These are phyloP conservation scores for Patiria miniata DNA, from an alignment of 35 echinoderm and acorn worm species.

Conservation along the genomic window DNA sequence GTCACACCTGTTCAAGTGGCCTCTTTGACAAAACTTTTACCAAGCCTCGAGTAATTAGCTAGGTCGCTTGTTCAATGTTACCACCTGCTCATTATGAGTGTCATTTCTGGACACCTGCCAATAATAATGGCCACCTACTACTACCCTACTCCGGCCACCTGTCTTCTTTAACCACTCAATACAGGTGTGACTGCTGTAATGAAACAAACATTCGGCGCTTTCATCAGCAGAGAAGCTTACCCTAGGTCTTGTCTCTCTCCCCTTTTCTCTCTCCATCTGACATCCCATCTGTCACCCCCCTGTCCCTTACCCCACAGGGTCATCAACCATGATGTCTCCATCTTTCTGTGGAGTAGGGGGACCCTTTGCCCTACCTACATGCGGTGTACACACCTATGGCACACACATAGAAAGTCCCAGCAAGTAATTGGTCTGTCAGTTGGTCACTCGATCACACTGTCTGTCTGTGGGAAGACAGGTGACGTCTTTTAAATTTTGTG, in stretches of 20 bases:
- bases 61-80: too few relatives aligned
- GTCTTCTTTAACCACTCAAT: too few relatives aligned
- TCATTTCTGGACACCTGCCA: too few relatives aligned
- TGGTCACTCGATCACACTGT: background rate
- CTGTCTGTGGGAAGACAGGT: background rate
- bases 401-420: conserved; percentile 88
- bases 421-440: conserved; percentile 54
- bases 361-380: conserved; percentile 89
- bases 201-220: too few relatives aligned
- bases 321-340: conserved; percentile 93
- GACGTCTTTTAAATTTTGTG: too few relatives aligned
- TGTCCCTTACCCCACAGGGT: conserved; percentile 60
- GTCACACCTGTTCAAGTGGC: too few relatives aligned
- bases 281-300: conserved; percentile 5
- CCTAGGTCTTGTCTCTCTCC: conserved; percentile 13
- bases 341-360: conserved; percentile 96
- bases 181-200: too few relatives aligned
- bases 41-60: too few relatives aligned
- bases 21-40: too few relatives aligned
- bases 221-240: background rate
- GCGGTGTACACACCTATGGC: conserved; percentile 77
- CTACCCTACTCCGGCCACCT: too few relatives aligned
- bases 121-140: too few relatives aligned
- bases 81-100: too few relatives aligned
- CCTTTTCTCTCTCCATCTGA: conserved; percentile 1